Base-by-base conservation (phyloP, 2,888 invertebrate genomes). In the Lamproptera curius region DNA sequence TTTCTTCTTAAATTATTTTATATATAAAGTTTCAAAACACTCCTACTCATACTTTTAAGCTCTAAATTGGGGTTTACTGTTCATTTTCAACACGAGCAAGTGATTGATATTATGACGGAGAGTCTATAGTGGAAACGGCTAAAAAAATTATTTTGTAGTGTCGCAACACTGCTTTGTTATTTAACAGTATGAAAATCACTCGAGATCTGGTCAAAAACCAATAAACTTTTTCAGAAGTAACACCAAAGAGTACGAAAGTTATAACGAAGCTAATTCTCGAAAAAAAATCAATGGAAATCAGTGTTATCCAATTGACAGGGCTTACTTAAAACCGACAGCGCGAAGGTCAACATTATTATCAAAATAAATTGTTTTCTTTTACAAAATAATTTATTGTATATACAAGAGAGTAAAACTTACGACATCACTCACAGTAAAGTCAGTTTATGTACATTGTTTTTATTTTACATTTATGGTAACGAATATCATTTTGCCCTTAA, bases 31-130 rank as follows among this genome's bases (percentile, higher is more conserved):
- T 58, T 56, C 59, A 52, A 61, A 70, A 65, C 57, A 63, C 65
- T 52, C 58, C 65, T 67, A 70, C 58, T 70, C 58, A 59, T 56
- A 71, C 60, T 55, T 62, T 62, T 75, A 77, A 77, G 76, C 73
- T 76, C 74, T 72, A 74, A 54, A 61, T 61, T 59, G 71, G 71
- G 72, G 70, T 72, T 70, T 60, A 57, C 62, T 56, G 50, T 58
- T 35, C 14, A 43, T 42, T 26, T 40, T 42, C 28, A 28, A 40
- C 39, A 26, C 39, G 11, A 48, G 35, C 34, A 35, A n/a, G 35
- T 33, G 14, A 39, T n/a, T n/a, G 26, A 43, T 20, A 48, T 39
- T 35, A 16, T 39, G 38, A 48, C 35, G 14, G 39, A 26, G 17
- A 39, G 34, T 43, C 33, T 42, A 48, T 35, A 8, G 35, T 49